Conservation (phyloP, 2,888 invertebrate genomes). For the Escarpia spicata region DNA sequence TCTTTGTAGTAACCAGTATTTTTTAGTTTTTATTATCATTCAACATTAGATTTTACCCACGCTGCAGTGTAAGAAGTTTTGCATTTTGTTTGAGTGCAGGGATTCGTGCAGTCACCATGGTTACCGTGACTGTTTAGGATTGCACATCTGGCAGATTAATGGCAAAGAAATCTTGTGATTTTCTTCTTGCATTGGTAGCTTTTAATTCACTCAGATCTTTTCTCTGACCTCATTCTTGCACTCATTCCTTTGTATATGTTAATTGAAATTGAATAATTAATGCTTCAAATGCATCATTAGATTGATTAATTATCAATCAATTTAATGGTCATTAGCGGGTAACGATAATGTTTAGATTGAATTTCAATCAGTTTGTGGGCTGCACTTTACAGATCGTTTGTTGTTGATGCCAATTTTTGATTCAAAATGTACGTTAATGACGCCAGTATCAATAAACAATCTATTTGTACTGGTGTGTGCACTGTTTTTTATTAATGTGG, state of each 20-base stretch:
- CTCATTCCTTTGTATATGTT: constrained; percentile 6
- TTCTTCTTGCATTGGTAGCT: background rate
- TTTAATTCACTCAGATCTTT: background rate
- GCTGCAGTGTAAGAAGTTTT: background rate
- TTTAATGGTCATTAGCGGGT: background rate
- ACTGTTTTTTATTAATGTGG: too few species aligned
- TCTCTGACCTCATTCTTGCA: background rate
- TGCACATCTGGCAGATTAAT: background rate
- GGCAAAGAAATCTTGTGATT: background rate
- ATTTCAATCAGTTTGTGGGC: background rate
- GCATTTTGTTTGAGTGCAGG: background rate
- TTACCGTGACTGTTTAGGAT: background rate
- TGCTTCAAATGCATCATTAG: background rate
- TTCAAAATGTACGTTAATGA: background rate
- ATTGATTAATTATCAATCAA: constrained; percentile 3
- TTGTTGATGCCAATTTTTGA: background rate
- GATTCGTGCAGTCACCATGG: background rate
- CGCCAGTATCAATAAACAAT: background rate
- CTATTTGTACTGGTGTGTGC: background rate
- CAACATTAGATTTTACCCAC: background rate
- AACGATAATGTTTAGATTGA: constrained; percentile 3
- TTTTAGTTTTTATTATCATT: background rate
- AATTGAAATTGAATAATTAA: constrained; percentile 3
- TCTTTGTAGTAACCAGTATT: background rate
- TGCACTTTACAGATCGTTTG: background rate